Evolutionary conservation across 2,888 invertebrate species (phyloP), one percentile per base, ranked within the genome.

Genomic region (Hypolimnas misippus): DNA sequence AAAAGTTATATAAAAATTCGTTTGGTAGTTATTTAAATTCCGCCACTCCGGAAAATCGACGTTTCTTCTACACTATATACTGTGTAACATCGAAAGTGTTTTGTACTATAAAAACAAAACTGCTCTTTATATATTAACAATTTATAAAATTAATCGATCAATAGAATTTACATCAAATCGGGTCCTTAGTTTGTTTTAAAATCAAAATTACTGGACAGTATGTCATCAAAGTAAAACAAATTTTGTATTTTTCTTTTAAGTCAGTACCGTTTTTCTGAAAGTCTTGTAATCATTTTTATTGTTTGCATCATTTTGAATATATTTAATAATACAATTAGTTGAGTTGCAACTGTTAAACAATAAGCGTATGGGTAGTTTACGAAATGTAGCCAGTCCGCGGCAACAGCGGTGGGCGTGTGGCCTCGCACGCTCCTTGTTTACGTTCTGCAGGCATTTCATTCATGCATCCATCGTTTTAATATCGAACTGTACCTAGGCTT

Each of bases 401-500:
- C 51, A 58, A 63, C 17, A 58, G 63, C 65, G 60, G 75, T 71
- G 71, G 72, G 69, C 70, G 69, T 73, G 67, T 70, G 70, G 73
- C 74, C 74, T 75, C 75, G 69, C 71, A 65, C 55, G 54, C 57
- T 60, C 71, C 68, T 77, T 81, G 79, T 81, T 81, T 81, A 80
- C 78, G 72, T 80, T 79, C 67, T 67, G 70, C 69, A 64, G 66
- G 69, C 76, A 75, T 74, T 78, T 74, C 78, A 80, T 81, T 79
- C 78, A 79, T 70, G 65, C 70, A 62, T 72, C 66, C 57, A 70
- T 70, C 62, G 63, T 67, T 68, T 67, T 56, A 59, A 67, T 67
- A 62, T 62, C 54, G 54, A 62, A 65, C 57, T 50, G 35, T 51
- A 52, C 63, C 55, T 60, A 66, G 62, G 58, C 55, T 62, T 52